Conservation (phyloP, 1,140 invertebrate species). For the Drosophila nebulosa region DNA sequence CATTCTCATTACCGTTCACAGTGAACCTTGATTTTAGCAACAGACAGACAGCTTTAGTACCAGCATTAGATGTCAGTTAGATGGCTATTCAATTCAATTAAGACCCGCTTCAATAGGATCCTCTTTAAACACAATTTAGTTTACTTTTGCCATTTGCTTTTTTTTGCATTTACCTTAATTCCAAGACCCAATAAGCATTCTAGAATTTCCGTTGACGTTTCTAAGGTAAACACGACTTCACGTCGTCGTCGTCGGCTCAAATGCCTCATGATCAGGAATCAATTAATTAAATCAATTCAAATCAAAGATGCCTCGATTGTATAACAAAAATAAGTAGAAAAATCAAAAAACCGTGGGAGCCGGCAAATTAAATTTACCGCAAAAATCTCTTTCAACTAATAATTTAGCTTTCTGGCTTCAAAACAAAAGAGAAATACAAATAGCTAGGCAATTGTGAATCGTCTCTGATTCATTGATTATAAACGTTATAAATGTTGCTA, state of each 20-base stretch:
- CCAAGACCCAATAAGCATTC: background rate
- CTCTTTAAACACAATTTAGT: background rate
- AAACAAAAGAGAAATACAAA: background rate
- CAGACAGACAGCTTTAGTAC: background rate
- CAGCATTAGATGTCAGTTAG: background rate
- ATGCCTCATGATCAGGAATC: conserved; percentile 5
- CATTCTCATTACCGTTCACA: background rate
- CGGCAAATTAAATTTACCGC: conserved; percentile 5
- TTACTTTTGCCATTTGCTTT: conserved; percentile 4
- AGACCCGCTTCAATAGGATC: background rate
- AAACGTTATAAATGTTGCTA: background rate
- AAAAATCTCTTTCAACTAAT: background rate
- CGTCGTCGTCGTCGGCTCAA: background rate
- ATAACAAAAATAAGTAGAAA: background rate
- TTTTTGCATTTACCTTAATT: background rate
- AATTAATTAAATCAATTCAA: conserved; percentile 12
- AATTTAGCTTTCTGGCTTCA: background rate
- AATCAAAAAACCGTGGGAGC: background rate
- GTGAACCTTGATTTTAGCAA: background rate
- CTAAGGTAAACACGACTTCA: conserved; percentile 5
- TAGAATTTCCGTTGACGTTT: conserved; percentile 5
- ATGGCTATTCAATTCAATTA: background rate
- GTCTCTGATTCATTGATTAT: background rate
- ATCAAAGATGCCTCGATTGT: background rate
- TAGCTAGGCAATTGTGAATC: background rate